Base-by-base conservation (phyloP, 2,113 vertebrate species). In the Aythya baeri region DNA sequence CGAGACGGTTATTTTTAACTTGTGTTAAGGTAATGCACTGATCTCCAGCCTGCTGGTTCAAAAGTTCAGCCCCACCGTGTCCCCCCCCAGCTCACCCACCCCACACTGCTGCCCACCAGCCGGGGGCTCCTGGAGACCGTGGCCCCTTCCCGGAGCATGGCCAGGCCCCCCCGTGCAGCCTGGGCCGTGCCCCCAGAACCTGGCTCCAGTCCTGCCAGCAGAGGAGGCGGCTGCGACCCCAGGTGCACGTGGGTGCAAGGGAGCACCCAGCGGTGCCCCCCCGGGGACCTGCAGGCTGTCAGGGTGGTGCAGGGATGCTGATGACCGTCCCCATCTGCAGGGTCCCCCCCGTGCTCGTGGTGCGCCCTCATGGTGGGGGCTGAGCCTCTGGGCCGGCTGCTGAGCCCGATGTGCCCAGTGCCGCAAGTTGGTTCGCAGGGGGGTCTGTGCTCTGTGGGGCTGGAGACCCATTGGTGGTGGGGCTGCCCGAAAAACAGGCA, bases 1-100 rank as follows among this genome's bases (percentile, higher is more conserved):
- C 96, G 96, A 98, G 98, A 96, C 96, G 67, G 97, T 97, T 98
- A 98, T 97, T 98, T 98, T 97, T 98, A 97, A 98, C 98, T 98
- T 62, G 34, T 23, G 92, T 95, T 97, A 98, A 98, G 97, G 97
- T 97, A 98, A 98, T 97, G 97, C 97, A 95, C 96, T 83, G 97
- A 95, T 94, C 96, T 93, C 84, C 91, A 88, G 96, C 94, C 92
- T 96, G 80, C 62, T 82, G 91, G 98, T 97, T 98, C 97, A 97
- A 97, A 97, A 98, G 97, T 98, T 98, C 98, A 97, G 6, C 6
- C 25, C 62, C 74, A 59, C 11, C 12, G 49, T 49, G 49, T 23
- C 12, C 3, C 90, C n/a, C 15, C 11, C 5, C 22, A 73, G 68
- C 50, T 34, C 2, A 0, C 59, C 44, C 21, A 15, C 31, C 22